phyloP scores from a whole-genome alignment of 2,113 vertebrate species.

The Crotophaga sulcirostris region DNA sequence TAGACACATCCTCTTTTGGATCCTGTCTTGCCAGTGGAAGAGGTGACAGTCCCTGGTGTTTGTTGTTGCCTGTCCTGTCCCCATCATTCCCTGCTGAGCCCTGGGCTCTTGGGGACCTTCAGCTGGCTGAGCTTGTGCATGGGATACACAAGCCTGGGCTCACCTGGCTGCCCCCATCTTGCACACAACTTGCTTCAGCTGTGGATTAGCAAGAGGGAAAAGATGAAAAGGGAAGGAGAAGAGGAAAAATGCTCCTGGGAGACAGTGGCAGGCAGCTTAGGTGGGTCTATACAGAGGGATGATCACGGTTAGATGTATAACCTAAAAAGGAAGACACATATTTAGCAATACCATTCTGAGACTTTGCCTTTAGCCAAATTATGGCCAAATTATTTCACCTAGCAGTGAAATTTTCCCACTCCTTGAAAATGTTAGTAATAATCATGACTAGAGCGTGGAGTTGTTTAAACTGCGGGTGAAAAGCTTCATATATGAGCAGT shows the following conservation, averaged over 20 bases:
- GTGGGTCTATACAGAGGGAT: neutral
- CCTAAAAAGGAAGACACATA: rapidly evolving
- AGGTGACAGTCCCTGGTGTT: neutral
- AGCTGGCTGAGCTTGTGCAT: rapidly evolving
- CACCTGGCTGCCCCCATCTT: neutral
- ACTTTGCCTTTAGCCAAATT: neutral
- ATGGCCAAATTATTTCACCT: neutral
- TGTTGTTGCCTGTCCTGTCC: neutral
- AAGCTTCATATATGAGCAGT: neutral
- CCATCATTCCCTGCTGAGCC: rapidly evolving
- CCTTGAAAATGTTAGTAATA: neutral
- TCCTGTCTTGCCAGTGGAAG: neutral
- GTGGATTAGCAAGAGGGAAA: neutral
- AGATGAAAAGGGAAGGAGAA: neutral
- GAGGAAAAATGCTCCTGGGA: neutral
- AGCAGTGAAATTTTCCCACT: neutral
- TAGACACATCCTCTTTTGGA: rapidly evolving
- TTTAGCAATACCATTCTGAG: neutral
- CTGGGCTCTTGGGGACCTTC: neutral
- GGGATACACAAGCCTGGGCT: neutral
- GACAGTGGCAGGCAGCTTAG: neutral
- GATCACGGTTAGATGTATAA: neutral
- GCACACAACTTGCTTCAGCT: rapidly evolving
- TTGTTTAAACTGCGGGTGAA: neutral
- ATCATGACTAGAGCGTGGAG: rapidly evolving